These are phyloP conservation scores for Drosophila yooni DNA, from an alignment of 2,888 invertebrate species.

Conservation along the genomic window DNA sequence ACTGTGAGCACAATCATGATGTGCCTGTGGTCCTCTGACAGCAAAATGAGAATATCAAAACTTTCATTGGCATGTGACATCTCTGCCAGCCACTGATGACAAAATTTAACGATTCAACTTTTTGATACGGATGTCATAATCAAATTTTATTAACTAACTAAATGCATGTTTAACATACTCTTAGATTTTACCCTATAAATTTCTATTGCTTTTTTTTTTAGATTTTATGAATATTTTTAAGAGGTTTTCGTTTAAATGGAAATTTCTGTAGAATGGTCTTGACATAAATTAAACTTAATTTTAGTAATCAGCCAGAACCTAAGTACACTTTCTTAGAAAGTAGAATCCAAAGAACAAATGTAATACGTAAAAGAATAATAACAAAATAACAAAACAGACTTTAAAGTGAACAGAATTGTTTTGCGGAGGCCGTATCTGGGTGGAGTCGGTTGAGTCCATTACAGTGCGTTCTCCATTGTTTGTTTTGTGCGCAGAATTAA, in stretches of 20 bases:
- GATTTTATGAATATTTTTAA: not conserved
- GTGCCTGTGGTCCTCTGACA: constrained; percentile 42
- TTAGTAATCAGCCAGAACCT: not conserved
- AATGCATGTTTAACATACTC: constrained; percentile 5
- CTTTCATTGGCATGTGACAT: constrained; percentile 47
- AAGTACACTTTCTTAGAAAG: not conserved
- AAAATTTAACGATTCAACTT: constrained; percentile 22
- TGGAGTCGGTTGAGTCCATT: constrained; percentile 14
- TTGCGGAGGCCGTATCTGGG: not conserved
- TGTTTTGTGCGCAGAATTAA: constrained; percentile 73
- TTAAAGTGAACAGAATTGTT: constrained; percentile 19
- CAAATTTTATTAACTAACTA: constrained; percentile 20
- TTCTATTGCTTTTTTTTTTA: not conserved
- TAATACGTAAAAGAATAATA: not conserved
- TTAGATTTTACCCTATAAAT: not conserved
- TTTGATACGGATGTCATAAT: constrained; percentile 20
- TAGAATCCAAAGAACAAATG: not conserved
- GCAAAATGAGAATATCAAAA: constrained; percentile 47
- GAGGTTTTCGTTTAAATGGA: too few species aligned
- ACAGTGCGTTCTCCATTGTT: constrained; percentile 50
- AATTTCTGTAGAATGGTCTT: too few species aligned
- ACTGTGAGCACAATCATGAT: constrained; percentile 72
- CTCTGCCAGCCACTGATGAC: constrained; percentile 5
- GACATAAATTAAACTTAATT: not conserved
- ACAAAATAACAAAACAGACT: not conserved